Evolutionary conservation across 2,797 vertebrate species (phyloP).

Genomic region (Rhinella marina): DNA sequence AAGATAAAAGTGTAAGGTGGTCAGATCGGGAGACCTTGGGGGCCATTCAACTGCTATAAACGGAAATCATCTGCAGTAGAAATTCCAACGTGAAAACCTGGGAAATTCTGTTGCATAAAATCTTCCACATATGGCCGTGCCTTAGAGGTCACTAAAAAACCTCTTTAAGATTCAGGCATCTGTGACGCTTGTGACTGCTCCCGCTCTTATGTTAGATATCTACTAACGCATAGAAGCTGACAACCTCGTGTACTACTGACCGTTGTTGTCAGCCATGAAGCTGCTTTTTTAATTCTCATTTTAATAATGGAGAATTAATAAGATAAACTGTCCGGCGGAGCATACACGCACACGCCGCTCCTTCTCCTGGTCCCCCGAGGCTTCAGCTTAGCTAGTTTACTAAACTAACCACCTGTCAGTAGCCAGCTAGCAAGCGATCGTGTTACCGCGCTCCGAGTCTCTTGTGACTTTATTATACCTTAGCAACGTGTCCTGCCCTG

Average conservation of each 20-base stretch:
- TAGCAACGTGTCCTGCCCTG: slow-evolving; percentile 54
- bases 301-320: not conserved
- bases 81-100: too few species aligned
- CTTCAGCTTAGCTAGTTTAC: slow-evolving; percentile 53
- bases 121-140: too few species aligned
- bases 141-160: too few species aligned
- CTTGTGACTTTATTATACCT: slow-evolving; percentile 54
- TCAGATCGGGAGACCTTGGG: too few species aligned
- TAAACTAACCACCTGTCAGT: slow-evolving; percentile 59
- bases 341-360: slow-evolving; percentile 27
- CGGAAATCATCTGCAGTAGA: too few species aligned
- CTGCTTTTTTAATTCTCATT: not conserved
- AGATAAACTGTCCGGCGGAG: not conserved
- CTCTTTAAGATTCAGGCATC: too few species aligned
- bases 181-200: not conserved
- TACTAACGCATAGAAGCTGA: not conserved
- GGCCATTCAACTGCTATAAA: too few species aligned
- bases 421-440: slow-evolving; percentile 54
- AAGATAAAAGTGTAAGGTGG: too few species aligned
- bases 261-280: not conserved
- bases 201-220: not conserved
- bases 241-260: not conserved
- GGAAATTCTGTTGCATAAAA: too few species aligned
- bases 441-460: slow-evolving; percentile 47
- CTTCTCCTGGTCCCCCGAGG: slow-evolving; percentile 36